Evolutionary conservation across 2,888 invertebrate species (phyloP).

Genomic region (Trachelus troglodyta): DNA sequence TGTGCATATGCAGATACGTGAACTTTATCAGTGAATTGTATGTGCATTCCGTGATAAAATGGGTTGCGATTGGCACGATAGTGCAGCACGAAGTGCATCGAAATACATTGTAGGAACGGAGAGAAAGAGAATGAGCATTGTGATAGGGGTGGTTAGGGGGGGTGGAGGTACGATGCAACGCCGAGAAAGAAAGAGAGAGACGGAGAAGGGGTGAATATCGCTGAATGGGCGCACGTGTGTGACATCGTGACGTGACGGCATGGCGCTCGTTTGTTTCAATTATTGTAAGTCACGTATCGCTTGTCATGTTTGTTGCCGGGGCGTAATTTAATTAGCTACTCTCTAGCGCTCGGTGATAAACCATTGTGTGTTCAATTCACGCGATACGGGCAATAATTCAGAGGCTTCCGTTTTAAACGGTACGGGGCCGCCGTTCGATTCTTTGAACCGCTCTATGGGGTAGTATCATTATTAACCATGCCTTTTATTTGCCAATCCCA

Average conservation of each 20-base stretch:
- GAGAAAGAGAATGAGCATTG: no score
- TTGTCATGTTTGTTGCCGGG: slow-evolving; percentile 36
- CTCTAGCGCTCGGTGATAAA: slow-evolving; percentile 37
- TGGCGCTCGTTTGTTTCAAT: slow-evolving; percentile 55
- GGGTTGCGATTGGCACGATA: slow-evolving; percentile 29
- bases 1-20: slow-evolving; percentile 23
- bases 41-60: slow-evolving; percentile 35
- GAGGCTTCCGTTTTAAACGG: background rate
- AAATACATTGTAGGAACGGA: no score
- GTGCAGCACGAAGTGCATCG: no score
- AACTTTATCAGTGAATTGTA: slow-evolving; percentile 43
- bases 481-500: no score
- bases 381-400: slow-evolving; percentile 1
- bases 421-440: no score
- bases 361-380: slow-evolving; percentile 28
- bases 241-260: slow-evolving; percentile 37
- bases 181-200: background rate
- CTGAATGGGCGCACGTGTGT: slow-evolving; percentile 35
- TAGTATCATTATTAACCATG: no score
- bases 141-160: background rate
- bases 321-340: slow-evolving; percentile 51
- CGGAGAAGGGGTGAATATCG: slow-evolving; percentile 24
- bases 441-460: no score
- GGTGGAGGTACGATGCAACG: background rate
- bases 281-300: slow-evolving; percentile 61